A percentile compares a stretch with the other conserved stretches of the same genome.
These are phyloP conservation scores for Zosterops japonicus DNA, from an alignment of 2,113 vertebrate species.

Conservation along the genomic window DNA sequence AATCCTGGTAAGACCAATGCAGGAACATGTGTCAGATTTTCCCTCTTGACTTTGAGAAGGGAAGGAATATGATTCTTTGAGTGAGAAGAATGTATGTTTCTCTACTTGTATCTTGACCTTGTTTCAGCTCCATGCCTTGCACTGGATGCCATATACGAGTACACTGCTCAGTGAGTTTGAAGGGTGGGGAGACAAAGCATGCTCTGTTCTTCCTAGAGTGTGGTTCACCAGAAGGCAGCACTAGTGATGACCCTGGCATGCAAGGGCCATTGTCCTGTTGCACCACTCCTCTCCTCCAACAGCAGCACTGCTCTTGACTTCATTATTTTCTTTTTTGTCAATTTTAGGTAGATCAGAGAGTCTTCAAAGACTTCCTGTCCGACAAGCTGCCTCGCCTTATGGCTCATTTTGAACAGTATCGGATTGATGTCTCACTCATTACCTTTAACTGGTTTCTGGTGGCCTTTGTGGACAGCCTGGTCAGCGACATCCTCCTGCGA, in stretches of 20 bases:
- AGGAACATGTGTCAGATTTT: neutral
- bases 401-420: conserved; percentile 83
- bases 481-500: conserved; percentile 87
- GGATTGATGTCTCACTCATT: conserved; percentile 86
- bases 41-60: neutral
- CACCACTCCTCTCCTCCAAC: fast-evolving
- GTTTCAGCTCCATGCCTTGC: neutral
- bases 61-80: neutral
- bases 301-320: neutral
- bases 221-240: neutral
- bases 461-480: conserved; percentile 89
- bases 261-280: neutral
- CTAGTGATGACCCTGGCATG: neutral
- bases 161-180: neutral
- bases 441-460: conserved; percentile 97
- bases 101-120: neutral
- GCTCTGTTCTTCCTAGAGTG: neutral
- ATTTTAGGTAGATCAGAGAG: conserved; percentile 89
- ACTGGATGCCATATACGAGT: neutral
- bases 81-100: neutral
- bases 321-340: neutral
- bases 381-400: conserved; percentile 89
- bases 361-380: conserved; percentile 88
- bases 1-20: neutral
- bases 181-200: neutral